These are phyloP conservation scores for Venturia canescens DNA, from an alignment of 1,140 invertebrate species.

Conservation along the genomic window DNA sequence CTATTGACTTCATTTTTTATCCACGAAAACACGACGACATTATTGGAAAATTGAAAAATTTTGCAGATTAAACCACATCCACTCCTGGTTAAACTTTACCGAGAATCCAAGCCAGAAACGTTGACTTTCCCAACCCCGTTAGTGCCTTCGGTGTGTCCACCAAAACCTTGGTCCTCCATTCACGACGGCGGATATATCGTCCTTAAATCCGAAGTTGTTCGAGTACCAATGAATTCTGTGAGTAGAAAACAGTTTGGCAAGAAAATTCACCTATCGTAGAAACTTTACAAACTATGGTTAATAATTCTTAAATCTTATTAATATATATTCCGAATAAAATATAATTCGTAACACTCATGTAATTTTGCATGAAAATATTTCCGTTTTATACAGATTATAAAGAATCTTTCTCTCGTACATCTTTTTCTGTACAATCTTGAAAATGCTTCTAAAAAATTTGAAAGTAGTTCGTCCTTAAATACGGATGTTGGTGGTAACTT, in stretches of 20 bases:
- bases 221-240: conserved; percentile 62
- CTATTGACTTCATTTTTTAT: no score
- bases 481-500: no score
- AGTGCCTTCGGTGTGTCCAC: conserved; percentile 87
- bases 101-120: conserved; percentile 81
- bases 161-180: conserved; percentile 86
- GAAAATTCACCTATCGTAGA: no score
- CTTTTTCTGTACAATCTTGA: no score
- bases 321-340: neutral
- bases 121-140: conserved; percentile 84
- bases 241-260: conserved; percentile 34
- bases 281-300: no score
- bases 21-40: neutral
- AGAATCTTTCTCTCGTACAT: no score
- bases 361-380: no score
- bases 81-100: conserved; percentile 81
- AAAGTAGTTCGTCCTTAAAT: no score
- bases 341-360: no score
- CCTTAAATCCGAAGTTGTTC: conserved; percentile 82
- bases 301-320: no score
- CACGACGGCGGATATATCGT: conserved; percentile 87
- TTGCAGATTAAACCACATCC: conserved; percentile 86
- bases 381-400: no score
- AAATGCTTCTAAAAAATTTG: no score
- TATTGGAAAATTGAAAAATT: conserved; percentile 20